These are phyloP conservation scores for Eugnorisma glareosa DNA, from an alignment of 2,888 invertebrate genomes.

Conservation along the genomic window DNA sequence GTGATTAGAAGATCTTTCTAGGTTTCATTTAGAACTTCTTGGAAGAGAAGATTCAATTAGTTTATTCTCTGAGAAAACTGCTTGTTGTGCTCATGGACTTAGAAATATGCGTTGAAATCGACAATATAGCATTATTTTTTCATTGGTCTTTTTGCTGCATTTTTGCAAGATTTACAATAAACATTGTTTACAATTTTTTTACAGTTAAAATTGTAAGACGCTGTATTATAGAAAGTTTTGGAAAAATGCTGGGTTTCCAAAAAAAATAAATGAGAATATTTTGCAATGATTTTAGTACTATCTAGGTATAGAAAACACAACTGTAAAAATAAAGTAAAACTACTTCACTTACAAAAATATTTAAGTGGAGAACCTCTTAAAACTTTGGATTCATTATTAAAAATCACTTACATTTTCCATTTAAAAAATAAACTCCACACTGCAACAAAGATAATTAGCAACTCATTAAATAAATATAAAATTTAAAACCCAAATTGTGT, in stretches of 20 bases:
- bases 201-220: not conserved
- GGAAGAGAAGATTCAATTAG: not conserved
- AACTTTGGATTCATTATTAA: not conserved
- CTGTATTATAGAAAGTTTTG: not conserved
- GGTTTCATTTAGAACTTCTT: not conserved
- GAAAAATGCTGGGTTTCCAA: not conserved
- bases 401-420: not conserved
- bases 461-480: conserved; percentile 3
- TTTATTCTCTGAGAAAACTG: not conserved
- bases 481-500: conserved; percentile 18
- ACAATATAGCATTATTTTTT: not conserved
- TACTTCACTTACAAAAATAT: not conserved
- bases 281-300: not conserved
- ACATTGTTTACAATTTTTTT: not conserved
- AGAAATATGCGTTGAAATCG: not conserved
- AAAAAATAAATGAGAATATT: not conserved
- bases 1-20: not conserved
- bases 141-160: not conserved
- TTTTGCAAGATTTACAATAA: not conserved
- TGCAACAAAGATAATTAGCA: not conserved
- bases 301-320: not conserved
- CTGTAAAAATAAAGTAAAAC: not conserved
- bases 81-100: not conserved
- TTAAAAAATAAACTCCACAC: not conserved
- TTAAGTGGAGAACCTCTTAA: not conserved